phyloP scores from a whole-genome alignment of 1,140 invertebrate genomes.

The Drosophila burlai region DNA sequence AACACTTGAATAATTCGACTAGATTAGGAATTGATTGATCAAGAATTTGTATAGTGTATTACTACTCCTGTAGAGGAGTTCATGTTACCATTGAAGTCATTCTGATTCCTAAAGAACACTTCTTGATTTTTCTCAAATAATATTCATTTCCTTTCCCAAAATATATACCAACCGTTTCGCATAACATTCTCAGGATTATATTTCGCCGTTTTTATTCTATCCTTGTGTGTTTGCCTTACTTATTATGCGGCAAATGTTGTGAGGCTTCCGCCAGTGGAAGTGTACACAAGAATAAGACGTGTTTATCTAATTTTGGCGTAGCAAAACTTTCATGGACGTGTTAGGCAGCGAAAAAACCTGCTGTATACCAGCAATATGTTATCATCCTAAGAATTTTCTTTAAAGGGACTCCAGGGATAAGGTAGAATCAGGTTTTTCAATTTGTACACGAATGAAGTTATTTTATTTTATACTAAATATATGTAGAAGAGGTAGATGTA shows the following conservation, averaged over 20 bases:
- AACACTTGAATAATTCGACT: no score
- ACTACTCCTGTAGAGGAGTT: background rate
- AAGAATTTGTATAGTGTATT: no score
- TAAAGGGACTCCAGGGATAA: background rate
- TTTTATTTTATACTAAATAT: no score
- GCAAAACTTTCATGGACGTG: slow-evolving; percentile 41
- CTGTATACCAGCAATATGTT: slow-evolving; percentile 24
- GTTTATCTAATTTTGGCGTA: slow-evolving; percentile 44
- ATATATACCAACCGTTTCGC: background rate
- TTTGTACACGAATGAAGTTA: no score
- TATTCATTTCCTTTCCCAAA: background rate
- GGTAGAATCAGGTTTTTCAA: no score
- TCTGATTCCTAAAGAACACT: background rate
- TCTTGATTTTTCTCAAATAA: slow-evolving; percentile 8
- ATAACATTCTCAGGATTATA: slow-evolving; percentile 10
- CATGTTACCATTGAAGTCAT: background rate
- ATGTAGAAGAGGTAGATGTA: no score
- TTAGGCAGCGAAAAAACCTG: slow-evolving; percentile 25
- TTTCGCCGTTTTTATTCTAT: slow-evolving; percentile 24
- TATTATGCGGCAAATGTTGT: slow-evolving; percentile 75
- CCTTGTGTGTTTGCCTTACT: slow-evolving; percentile 52
- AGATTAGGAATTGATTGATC: no score
- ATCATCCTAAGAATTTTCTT: background rate
- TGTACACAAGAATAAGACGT: slow-evolving; percentile 39
- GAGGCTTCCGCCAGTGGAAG: slow-evolving; percentile 28